Base-by-base conservation (phyloP, 2,888 invertebrate genomes). In the Lasioglossum marginatum region DNA sequence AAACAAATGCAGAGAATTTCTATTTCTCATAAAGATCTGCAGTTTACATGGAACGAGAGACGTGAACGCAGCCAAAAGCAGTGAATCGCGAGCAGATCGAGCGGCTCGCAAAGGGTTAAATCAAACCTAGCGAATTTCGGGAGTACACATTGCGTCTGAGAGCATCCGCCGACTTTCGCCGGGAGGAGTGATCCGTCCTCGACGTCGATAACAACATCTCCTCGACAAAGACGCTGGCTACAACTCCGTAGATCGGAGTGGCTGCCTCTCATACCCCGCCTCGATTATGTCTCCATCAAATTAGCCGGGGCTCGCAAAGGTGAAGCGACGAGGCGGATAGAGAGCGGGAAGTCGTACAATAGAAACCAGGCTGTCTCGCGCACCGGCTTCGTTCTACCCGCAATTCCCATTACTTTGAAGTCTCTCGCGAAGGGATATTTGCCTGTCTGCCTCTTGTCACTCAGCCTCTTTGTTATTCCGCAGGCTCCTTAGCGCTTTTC, bases 401-500 rank as follows among this genome's bases (percentile, higher is more conserved):
- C 79, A 77, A 77, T 81, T 81, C 85, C 70, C 60, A n/a, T 86
- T 79, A 77, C 79, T 81, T 81, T 80, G 75, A 82, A 80, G 71
- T 76, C 76, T 77, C 70, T 60, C 57, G 63, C 60, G 68, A 73
- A 73, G 83, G 75, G 60, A 79, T 89, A 89, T 88, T 89, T 89
- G 82, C 79, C 81, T 89, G 84, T 89, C 86, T 84, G 84, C 71
- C 72, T 76, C 80, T 34, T 19, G 90, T 89, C 89, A 77, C 60
- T 82, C 86, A 84, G 81, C 48, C 77, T 73, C 80, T 80, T 88
- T 82, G 81, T 86, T 88, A 89, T 70, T 77, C 37, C 72, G 68
- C 19, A 14, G 63, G n/a, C 60, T 75, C 75, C 81, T 89, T 80
- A 73, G 73, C 80, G 75, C 78, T 72, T 57, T 48, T 63, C 45